Base-by-base conservation (phyloP, 2,113 vertebrate genomes). In the Onychostoma macrolepis region DNA sequence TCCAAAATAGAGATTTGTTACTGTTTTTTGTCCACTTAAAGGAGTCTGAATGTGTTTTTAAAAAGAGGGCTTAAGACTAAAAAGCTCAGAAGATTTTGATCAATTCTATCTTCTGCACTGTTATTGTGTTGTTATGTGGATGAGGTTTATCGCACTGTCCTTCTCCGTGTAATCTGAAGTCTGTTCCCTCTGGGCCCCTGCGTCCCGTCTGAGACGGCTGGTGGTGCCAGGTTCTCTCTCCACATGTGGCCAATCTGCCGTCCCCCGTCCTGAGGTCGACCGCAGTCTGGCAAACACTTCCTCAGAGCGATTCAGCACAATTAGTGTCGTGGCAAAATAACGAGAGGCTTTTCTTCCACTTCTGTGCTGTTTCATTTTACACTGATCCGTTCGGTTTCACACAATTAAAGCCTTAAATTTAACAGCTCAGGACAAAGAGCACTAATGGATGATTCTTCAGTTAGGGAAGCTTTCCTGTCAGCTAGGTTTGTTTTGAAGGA, bases 311-410 rank as follows among this genome's bases (percentile, higher is more conserved):
- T 76, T 80, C 50, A 30, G 74, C 63, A 83, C 86, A 93, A 92
- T 93, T 93, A 92, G 91, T 87, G 82, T 81, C 26, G 61, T 85
- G 90, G 89, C 84, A 89, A 88, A 92, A 90, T 90, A 91, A 93
- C 81, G 83, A 83, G 85, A 91, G 90, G 85, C 67, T 80, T 56
- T 53, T 38, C 58, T 85, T 71, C 88, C 88, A 89, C 87, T 90
- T 83, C 26, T 86, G 86, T 79, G 65, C 87, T 91, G 89, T 74
- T 78, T 21, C 2, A 78, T 33, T 53, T 56, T 30, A 78, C 48
- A 21, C 17, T 7, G 4, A 36, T 33, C 48, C 48, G 81, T 91
- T 89, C 43, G 58, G 38, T 88, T 61, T 88, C 72, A 86, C 87
- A 84, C 90, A 88, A 71, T 90, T 88, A 86, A 91, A 90, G 43